Base-by-base conservation (phyloP, 2,797 vertebrate genomes). In the Enteromius anoplus region DNA sequence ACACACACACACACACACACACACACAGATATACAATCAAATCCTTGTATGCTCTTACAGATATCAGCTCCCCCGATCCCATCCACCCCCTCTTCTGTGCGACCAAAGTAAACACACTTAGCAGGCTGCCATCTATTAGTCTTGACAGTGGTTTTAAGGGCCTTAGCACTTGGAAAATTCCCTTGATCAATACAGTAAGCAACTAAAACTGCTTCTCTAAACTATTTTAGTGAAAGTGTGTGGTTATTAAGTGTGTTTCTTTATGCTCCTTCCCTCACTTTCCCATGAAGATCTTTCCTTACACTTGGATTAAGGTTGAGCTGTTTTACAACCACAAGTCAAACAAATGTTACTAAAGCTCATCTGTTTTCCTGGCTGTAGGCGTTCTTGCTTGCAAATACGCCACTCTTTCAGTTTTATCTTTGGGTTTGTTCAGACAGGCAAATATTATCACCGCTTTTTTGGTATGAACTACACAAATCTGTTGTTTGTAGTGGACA, bases 291-390 rank as follows among this genome's bases (percentile, higher is more conserved):
- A 42, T 75, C 71, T 75, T 82, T 75, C 60, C 47, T 82, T 72
- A 81, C 40, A 32, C 55, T 12, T 82, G 60, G 71, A 82, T 82
- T 65, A 66, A 53, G 34, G 58, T 64, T 75, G 32, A 66, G 60
- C 40, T 81, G 7, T 72, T 81, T 72, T 73, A 72, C 68, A 80
- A 80, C 47, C 80, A 55, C 80, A 75, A 66, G 62, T 75, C 71
- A 45, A 73, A 64, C 70, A 73, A 73, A 68, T 75, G 34, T 65
- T 40, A 73, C 34, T 66, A 32, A 82, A 68, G 71, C 71, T 66
- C 34, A 19, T 55, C 19, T 42, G 68, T 49, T 47, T 65, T 58
- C 47, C 15, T 66, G 15, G 26, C 37, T 40, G 14, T 14, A 55
- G 37, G 49, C 5, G 45, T 81, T 32, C 9, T 64, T n/a, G 40